These are phyloP conservation scores for Plotosus lineatus DNA, from an alignment of 2,113 vertebrate species.

Conservation along the genomic window DNA sequence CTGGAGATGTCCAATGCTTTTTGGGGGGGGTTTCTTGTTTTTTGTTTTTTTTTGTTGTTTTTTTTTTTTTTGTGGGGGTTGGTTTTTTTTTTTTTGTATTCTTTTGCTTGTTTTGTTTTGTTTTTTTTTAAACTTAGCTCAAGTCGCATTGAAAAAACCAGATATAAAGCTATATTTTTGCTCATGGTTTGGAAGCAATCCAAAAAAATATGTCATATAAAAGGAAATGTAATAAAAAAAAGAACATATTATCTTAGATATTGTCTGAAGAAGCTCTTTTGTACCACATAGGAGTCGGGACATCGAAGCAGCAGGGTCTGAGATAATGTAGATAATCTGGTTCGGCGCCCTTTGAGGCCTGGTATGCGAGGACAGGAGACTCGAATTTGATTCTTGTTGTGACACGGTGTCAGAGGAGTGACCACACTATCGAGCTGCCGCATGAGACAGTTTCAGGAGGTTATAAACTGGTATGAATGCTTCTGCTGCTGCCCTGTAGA, in stretches of 20 bases:
- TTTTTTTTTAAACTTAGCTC: neutral
- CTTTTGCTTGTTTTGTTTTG: no score
- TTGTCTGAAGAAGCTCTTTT: neutral
- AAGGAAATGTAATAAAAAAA: neutral
- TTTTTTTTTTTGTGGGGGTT: no score
- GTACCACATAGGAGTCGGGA: neutral
- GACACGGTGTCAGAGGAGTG: slow-evolving; percentile 13
- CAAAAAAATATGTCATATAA: neutral
- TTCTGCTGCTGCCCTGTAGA: slow-evolving; percentile 4
- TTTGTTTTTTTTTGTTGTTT: no score
- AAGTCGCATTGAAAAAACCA: neutral
- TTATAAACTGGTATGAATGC: slow-evolving; percentile 8
- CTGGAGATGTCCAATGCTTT: neutral
- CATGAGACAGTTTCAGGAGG: slow-evolving; percentile 5
- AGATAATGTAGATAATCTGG: slow-evolving; percentile 19
- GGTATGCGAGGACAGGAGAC: neutral
- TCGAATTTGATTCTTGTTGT: slow-evolving; percentile 17
- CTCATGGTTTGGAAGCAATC: neutral
- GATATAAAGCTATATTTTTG: neutral
- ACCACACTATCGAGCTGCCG: neutral
- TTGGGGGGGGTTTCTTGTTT: no score
- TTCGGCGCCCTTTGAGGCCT: neutral
- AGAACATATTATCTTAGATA: neutral
- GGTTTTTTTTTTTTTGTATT: no score
- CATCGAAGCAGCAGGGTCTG: neutral